These are phyloP conservation scores for Galendromus occidentalis DNA, from an alignment of 1,140 invertebrate genomes.

Conservation along the genomic window DNA sequence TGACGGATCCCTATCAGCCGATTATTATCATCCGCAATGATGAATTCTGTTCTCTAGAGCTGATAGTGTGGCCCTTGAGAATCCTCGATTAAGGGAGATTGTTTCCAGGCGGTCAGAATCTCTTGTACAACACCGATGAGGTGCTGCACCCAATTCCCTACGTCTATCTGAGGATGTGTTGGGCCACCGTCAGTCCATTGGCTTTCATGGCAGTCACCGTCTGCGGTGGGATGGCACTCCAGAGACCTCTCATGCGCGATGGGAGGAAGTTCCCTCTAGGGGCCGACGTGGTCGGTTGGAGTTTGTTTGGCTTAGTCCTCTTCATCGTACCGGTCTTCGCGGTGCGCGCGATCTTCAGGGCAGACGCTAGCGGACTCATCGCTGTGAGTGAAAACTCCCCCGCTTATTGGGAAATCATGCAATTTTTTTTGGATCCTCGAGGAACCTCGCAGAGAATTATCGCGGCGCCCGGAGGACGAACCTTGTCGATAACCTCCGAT, in stretches of 20 bases:
- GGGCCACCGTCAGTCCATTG: conserved; percentile 55
- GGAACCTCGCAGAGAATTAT: too few species aligned
- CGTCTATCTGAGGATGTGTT: conserved; percentile 60
- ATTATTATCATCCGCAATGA: too few species aligned
- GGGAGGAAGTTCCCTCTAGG: conserved; percentile 14
- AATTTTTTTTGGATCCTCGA: too few species aligned
- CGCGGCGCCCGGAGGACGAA: too few species aligned
- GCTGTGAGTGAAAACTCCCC: neutral
- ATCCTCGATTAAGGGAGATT: too few species aligned
- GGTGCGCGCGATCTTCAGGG: conserved; percentile 11
- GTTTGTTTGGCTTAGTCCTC: conserved; percentile 14
- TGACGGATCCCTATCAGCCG: too few species aligned
- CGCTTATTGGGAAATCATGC: neutral
- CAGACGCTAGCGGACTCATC: neutral
- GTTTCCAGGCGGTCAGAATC: conserved; percentile 43
- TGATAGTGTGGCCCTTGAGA: too few species aligned
- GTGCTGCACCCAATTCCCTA: conserved; percentile 63
- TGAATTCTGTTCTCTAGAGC: neutral
- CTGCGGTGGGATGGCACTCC: conserved; percentile 10
- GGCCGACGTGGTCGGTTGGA: conserved; percentile 16
- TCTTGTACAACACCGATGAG: conserved; percentile 58
- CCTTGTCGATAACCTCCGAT: neutral
- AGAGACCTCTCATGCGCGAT: neutral
- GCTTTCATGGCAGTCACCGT: conserved; percentile 44
- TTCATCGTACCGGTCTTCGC: conserved; percentile 17